Evolutionary conservation across 2,888 invertebrate species (phyloP).

Genomic region (Aplocera efformata): DNA sequence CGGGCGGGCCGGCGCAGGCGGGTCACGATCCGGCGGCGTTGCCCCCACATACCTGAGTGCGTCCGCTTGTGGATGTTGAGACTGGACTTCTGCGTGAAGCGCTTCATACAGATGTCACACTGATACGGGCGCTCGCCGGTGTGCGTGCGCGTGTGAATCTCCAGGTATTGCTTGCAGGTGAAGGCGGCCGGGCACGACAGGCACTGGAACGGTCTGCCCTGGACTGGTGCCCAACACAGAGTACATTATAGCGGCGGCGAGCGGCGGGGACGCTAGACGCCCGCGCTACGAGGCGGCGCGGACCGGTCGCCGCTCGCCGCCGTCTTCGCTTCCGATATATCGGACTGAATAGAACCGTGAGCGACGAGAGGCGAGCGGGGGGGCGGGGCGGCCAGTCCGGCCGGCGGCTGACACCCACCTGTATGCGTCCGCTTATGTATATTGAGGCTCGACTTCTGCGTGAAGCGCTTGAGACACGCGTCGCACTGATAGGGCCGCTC

Average conservation of each 20-base stretch:
- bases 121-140: conserved; percentile 81
- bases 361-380: conserved; percentile 47
- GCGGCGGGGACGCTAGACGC: conserved; percentile 70
- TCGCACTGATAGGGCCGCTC: conserved; percentile 85
- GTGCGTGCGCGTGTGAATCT: conserved; percentile 83
- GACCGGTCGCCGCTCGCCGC: conserved; percentile 75
- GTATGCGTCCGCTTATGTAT: conserved; percentile 90
- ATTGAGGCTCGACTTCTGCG: conserved; percentile 90
- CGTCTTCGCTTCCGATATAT: conserved; percentile 55
- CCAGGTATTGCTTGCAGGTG: conserved; percentile 81
- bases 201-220: conserved; percentile 81
- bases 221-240: conserved; percentile 78
- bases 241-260: conserved; percentile 75
- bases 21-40: conserved; percentile 19
- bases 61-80: conserved; percentile 90
- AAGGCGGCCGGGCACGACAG: conserved; percentile 81
- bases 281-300: conserved; percentile 73
- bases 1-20: conserved; percentile 12
- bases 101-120: conserved; percentile 88
- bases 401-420: conserved; percentile 77
- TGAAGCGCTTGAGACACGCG: conserved; percentile 88
- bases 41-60: conserved; percentile 81
- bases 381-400: conserved; percentile 71
- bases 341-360: conserved; percentile 36
- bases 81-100: conserved; percentile 91